Base-by-base conservation (phyloP, 2,113 vertebrate genomes). In the Chaetops frenatus region DNA sequence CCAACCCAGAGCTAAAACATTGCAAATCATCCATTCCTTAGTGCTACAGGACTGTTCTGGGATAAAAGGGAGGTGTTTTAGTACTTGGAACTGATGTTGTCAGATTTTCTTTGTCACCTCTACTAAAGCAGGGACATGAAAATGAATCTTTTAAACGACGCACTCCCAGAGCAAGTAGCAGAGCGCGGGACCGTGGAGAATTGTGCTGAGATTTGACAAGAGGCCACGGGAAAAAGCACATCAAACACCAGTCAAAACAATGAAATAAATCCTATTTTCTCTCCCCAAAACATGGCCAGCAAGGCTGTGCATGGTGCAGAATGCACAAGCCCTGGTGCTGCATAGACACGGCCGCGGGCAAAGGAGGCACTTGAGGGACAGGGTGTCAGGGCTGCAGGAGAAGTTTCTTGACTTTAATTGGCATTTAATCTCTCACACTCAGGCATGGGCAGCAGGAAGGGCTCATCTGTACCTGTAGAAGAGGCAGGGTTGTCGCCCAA, bases 401-500 rank as follows among this genome's bases (percentile, higher is more conserved):
- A 25, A 40, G 11, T 27, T 28, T 42, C 44, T 35, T n/a, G 28
- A 3, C 11, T 58, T 19, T 7, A 54, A 66, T 2, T 66, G 42
- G 12, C 6, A 24, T 74, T 85, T 24, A n/a, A 8, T 47, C 27
- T 54, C 54, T 67, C 36, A 22, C 58, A 36, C 12, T 20, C 11
- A 2, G 19, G 9, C 38, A 24, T 0, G 0, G 12, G 12, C 9
- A 48, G 27, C 12, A 62, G 60, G 48, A 65, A 92, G 74, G 60
- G 42, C 18, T 44, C 9, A 4, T 38, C 33, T 51, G 65, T 97
- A 99, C 99, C 98, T 99, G 97, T 99, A 98, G 96, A 98, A 99
- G 90, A 99, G 98, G 94, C 99, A 99, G 11, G 98, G 99, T 61
- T 99, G 98, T 78, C 98, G 96, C 78, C 99, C 99, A 27, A 99